Conservation (phyloP, 1,140 invertebrate species). For the Calycopis cecrops region DNA sequence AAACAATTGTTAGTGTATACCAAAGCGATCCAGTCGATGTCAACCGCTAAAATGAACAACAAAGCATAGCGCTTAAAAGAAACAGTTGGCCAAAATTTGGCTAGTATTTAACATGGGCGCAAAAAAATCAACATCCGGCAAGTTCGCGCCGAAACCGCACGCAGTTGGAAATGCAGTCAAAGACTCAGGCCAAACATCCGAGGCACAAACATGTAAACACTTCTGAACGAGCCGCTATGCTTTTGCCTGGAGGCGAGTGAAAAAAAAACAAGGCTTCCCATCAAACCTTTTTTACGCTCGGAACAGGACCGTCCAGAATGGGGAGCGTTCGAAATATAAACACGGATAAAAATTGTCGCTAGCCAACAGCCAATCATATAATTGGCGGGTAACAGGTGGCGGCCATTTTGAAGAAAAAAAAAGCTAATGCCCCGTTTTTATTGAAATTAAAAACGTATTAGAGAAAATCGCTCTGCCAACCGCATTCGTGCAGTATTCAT, state of each 20-base stretch:
- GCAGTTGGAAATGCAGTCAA: slow-evolving; percentile 51
- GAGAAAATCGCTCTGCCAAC: slow-evolving; percentile 52
- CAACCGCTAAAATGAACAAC: slow-evolving; percentile 2
- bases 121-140: slow-evolving; percentile 52
- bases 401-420: slow-evolving; percentile 38
- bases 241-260: slow-evolving; percentile 35
- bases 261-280: slow-evolving; percentile 34
- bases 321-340: slow-evolving; percentile 32
- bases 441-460: slow-evolving; percentile 64
- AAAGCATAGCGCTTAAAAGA: slow-evolving; percentile 20
- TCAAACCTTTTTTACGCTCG: slow-evolving; percentile 35
- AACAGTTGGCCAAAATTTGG: slow-evolving; percentile 48
- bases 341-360: slow-evolving; percentile 28
- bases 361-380: slow-evolving; percentile 32
- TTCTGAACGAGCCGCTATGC: slow-evolving; percentile 44
- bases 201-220: slow-evolving; percentile 62
- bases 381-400: slow-evolving; percentile 52
- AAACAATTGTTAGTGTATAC: neutral
- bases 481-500: slow-evolving; percentile 30
- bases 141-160: slow-evolving; percentile 54
- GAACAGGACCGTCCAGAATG: slow-evolving; percentile 28
- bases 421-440: slow-evolving; percentile 39
- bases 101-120: slow-evolving; percentile 42
- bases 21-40: neutral
- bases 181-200: slow-evolving; percentile 53